Conservation (phyloP, 2,888 invertebrate species). For the Campopleginae sp. region DNA sequence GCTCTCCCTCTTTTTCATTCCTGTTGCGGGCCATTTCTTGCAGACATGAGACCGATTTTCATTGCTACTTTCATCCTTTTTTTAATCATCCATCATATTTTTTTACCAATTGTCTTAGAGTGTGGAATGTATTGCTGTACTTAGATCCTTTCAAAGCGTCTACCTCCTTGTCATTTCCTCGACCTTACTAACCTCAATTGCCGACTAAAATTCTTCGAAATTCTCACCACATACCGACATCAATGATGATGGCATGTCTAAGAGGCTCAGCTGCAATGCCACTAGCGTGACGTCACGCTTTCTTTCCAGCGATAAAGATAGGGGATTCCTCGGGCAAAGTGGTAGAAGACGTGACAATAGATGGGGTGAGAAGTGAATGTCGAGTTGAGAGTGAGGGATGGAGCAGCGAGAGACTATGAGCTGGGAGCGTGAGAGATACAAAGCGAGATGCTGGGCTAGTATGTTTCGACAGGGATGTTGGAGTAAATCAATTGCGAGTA, state of each 20-base stretch:
- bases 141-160: neutral
- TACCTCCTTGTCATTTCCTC: conserved; percentile 5
- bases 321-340: conserved; percentile 14
- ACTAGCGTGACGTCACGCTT: conserved; percentile 29
- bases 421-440: conserved; percentile 10
- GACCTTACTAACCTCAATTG: neutral
- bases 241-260: conserved; percentile 15
- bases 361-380: conserved; percentile 19
- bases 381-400: conserved; percentile 42
- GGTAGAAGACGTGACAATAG: conserved; percentile 34
- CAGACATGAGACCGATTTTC: conserved; percentile 32
- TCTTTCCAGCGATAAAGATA: conserved; percentile 25
- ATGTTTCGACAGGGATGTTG: conserved; percentile 76
- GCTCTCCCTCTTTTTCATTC: conserved; percentile 1
- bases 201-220: neutral
- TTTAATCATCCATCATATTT: neutral
- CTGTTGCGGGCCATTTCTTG: neutral
- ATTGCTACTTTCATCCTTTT: neutral
- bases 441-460: conserved; percentile 51
- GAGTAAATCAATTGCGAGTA: conserved; percentile 75
- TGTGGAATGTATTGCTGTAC: neutral
- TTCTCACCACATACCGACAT: conserved; percentile 28
- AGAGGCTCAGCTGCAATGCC: conserved; percentile 1
- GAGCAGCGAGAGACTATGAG: conserved; percentile 50
- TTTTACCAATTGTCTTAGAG: neutral